A percentile compares a stretch with the other conserved stretches of the same genome.
phyloP scores from a whole-genome alignment of 2,888 invertebrate genomes.

The Drosophila pseudotalamancana region DNA sequence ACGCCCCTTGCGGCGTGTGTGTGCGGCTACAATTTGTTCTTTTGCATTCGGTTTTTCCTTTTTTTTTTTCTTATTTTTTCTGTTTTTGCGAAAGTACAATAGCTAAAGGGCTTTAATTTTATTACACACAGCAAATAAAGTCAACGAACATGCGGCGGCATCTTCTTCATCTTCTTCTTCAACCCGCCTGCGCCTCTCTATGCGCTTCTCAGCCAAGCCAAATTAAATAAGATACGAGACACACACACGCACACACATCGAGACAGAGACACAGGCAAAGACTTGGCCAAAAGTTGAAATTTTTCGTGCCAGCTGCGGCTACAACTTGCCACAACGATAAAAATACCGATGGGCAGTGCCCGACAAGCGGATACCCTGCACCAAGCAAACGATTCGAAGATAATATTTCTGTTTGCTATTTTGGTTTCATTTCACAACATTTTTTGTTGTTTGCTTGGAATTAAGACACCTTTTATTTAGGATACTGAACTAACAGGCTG shows the following conservation, averaged over 20 bases:
- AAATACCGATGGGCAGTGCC: neutral
- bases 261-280: conserved; percentile 7
- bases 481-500: too few species aligned
- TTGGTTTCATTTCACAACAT: too few species aligned
- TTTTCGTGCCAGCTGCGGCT: conserved; percentile 75
- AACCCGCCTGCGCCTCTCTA: neutral
- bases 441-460: neutral
- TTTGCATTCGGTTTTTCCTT: conserved; percentile 25
- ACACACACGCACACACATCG: conserved; percentile 1
- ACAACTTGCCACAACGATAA: conserved; percentile 59
- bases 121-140: conserved; percentile 79
- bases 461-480: too few species aligned
- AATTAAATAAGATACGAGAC: conserved; percentile 73
- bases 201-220: conserved; percentile 30
- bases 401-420: too few species aligned
- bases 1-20: conserved; percentile 12
- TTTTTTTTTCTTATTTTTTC: conserved; percentile 22
- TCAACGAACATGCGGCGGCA: conserved; percentile 75
- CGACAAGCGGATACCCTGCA: conserved; percentile 9
- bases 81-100: conserved; percentile 66
- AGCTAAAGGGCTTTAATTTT: conserved; percentile 80
- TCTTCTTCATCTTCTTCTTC: conserved; percentile 18
- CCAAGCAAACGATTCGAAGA: neutral
- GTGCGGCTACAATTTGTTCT: conserved; percentile 62
- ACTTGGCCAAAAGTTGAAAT: conserved; percentile 59